A percentile compares a stretch with the other conserved stretches of the same genome.
These are phyloP conservation scores for Heliconius hewitsoni DNA, from an alignment of 1,140 invertebrate genomes.

Conservation along the genomic window DNA sequence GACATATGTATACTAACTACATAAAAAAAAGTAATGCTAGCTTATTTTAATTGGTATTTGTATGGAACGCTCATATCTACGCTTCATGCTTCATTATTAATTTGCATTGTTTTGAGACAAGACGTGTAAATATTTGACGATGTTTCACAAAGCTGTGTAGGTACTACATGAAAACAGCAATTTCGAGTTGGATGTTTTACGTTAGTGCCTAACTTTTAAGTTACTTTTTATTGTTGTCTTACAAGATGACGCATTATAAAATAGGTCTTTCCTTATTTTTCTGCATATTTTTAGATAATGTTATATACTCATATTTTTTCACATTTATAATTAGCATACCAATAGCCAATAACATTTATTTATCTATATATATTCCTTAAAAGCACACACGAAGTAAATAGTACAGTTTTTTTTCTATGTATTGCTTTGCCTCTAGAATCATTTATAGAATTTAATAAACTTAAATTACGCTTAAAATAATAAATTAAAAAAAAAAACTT, in stretches of 20 bases:
- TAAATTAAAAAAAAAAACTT: not conserved
- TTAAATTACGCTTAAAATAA: not conserved
- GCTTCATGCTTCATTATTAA: not conserved
- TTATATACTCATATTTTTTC: too few relatives aligned
- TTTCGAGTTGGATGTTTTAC: not conserved
- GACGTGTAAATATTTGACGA: not conserved
- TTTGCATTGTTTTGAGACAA: not conserved
- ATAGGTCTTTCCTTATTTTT: too few relatives aligned
- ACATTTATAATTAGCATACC: too few relatives aligned
- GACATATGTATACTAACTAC: not conserved
- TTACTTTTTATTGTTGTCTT: too few relatives aligned
- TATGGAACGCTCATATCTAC: not conserved
- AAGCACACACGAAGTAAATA: too few relatives aligned
- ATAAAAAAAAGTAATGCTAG: not conserved
- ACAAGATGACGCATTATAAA: too few relatives aligned
- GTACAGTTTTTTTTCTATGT: not conserved
- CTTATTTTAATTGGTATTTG: not conserved
- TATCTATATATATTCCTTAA: too few relatives aligned
- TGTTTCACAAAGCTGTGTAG: not conserved
- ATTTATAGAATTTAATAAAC: not conserved
- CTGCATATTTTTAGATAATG: too few relatives aligned
- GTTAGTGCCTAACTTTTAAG: not conserved
- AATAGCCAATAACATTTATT: too few relatives aligned
- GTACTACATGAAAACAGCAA: not conserved
- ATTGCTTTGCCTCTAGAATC: not conserved